A percentile compares a stretch with the other conserved stretches of the same genome.
These are phyloP conservation scores for Dendrolimus punctatus DNA, from an alignment of 1,140 invertebrate genomes.

Conservation along the genomic window DNA sequence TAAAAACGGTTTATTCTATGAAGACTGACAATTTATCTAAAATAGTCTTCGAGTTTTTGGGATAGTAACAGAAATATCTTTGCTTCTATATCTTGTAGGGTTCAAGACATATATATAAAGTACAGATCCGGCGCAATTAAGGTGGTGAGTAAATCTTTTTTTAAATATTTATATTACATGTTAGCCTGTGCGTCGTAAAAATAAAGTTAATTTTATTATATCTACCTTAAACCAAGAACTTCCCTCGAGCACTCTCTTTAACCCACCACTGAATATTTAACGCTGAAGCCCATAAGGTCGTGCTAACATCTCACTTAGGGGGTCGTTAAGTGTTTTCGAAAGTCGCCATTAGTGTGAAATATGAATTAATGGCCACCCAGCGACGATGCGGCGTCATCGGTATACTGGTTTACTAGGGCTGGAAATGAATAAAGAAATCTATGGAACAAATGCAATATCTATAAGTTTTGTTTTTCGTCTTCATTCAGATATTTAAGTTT, in stretches of 20 bases:
- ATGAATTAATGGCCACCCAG: conserved; percentile 57
- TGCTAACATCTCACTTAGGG: conserved; percentile 48
- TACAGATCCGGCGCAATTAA: not conserved
- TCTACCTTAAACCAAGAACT: not conserved
- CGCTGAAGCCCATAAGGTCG: conserved; percentile 10
- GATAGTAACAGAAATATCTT: no score
- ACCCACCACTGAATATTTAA: conserved; percentile 4
- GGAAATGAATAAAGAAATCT: conserved; percentile 11
- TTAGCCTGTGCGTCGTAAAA: not conserved
- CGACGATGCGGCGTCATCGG: conserved; percentile 49
- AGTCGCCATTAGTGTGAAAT: conserved; percentile 65
- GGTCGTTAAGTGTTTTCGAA: conserved; percentile 56
- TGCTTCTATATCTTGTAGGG: not conserved
- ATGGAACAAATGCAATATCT: conserved; percentile 4
- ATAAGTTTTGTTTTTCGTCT: no score
- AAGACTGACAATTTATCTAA: no score
- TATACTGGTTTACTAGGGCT: conserved; percentile 23
- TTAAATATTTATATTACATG: not conserved
- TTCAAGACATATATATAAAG: not conserved
- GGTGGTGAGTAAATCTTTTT: no score
- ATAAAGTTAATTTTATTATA: not conserved
- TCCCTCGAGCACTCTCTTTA: not conserved
- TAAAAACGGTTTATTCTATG: no score
- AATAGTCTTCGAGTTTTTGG: no score
- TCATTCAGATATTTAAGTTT: no score